Evolutionary conservation across 2,888 invertebrate genomes (phyloP).

Genomic region (Temnothorax unifasciatus): DNA sequence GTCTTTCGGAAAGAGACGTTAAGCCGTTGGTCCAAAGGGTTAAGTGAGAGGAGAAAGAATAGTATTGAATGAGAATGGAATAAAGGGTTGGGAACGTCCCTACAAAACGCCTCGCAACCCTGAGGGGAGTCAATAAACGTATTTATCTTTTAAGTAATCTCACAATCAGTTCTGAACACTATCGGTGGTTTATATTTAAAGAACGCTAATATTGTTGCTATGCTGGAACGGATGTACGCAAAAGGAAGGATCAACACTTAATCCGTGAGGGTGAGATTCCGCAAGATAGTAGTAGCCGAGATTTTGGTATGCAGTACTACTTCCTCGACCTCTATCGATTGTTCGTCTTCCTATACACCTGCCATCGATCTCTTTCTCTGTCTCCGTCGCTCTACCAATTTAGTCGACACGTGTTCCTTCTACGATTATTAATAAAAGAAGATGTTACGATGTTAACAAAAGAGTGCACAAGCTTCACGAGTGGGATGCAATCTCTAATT

Average conservation of each 20-base stretch:
- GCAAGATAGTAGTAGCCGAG: conserved; percentile 57
- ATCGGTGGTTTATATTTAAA: conserved; percentile 2
- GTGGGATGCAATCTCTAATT: conserved; percentile 10
- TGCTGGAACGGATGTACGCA: conserved; percentile 15
- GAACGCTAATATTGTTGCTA: conserved; percentile 15
- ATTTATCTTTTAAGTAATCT: too few species aligned
- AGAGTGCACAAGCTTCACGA: neutral
- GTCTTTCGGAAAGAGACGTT: too few species aligned
- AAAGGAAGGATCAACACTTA: conserved; percentile 56
- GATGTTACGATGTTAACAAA: conserved; percentile 23
- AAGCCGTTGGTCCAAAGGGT: too few species aligned
- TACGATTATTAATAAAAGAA: conserved; percentile 33
- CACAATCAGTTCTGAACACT: neutral
- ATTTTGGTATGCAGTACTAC: conserved; percentile 53
- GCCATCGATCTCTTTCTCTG: neutral
- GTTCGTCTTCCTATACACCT: conserved; percentile 31
- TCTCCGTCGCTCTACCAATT: neutral
- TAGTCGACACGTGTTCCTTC: conserved; percentile 20
- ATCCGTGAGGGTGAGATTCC: conserved; percentile 46
- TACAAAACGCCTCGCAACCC: too few species aligned
- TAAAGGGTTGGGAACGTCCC: too few species aligned
- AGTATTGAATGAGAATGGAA: too few species aligned
- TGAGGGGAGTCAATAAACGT: too few species aligned
- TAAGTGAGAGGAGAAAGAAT: too few species aligned
- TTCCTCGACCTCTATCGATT: conserved; percentile 40